These are phyloP conservation scores for Creontiades dilutus DNA, from an alignment of 2,888 invertebrate genomes.

Conservation along the genomic window DNA sequence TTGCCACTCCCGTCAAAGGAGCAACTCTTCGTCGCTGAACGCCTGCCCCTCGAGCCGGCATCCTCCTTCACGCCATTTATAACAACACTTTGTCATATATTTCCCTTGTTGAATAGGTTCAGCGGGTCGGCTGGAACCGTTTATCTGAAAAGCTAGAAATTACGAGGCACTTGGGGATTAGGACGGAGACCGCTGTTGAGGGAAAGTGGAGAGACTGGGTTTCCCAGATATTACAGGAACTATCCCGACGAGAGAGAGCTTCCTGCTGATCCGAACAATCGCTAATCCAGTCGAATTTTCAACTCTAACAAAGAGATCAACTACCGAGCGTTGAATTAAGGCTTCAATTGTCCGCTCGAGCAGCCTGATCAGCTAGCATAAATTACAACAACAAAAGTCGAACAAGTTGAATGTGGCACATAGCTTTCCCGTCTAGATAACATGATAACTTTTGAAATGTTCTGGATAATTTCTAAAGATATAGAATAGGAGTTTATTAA, in stretches of 20 bases:
- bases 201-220: not conserved
- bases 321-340: no score
- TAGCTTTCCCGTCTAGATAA: no score
- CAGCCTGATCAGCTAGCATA: no score
- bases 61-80: not conserved
- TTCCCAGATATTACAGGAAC: slow-evolving; percentile 3
- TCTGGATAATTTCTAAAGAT: no score
- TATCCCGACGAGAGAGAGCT: not conserved
- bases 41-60: not conserved
- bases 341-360: no score
- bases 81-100: slow-evolving; percentile 5
- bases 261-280: not conserved
- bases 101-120: slow-evolving; percentile 3
- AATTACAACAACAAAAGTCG: no score
- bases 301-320: no score
- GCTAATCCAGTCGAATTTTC: no score
- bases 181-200: not conserved
- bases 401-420: no score
- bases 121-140: not conserved
- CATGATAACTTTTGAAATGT: no score
- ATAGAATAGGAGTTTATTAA: no score
- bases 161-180: not conserved
- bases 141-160: not conserved
- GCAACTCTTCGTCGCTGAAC: not conserved
- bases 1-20: not conserved